Base-by-base conservation (phyloP, 2,797 vertebrate species). In the Cuculus canorus region DNA sequence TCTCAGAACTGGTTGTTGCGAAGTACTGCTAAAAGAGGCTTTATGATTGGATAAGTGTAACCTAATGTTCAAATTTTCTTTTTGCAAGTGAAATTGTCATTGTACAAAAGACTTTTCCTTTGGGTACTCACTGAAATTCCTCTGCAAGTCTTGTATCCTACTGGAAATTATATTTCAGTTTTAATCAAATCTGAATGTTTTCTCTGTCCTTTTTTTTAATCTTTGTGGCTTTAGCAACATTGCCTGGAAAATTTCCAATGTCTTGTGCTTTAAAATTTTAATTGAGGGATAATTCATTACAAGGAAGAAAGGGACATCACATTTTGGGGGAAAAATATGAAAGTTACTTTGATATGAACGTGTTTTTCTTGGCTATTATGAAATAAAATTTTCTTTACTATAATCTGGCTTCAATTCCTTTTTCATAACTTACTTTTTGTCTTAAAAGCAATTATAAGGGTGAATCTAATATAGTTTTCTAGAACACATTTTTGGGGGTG, bases 1-100 rank as follows among this genome's bases (percentile, higher is more conserved):
- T 3, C 0, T 0, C 4, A 1, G 14, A 5, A 2, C 0, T 10
- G 2, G 0, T 0, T 0, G 1, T 0, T 47, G 3, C 0, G 0
- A 3, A 5, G 1, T 7, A 2, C 0, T 8, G 0, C 1, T 6
- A 3, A 15, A 15, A 16, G 0, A 39, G 39, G 0, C 1, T 10
- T 11, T 3, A 1, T 2, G 0, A 2, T 33, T 32, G 2, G 1
- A 3, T 1, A 2, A 5, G 0, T 4, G 1, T 0, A 1, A 3
- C 5, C 1, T 3, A 2, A 6, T 2, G 2, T 10, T 2, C 8
- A 2, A 1, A 0, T 5, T 24, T 6, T 2, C 2, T 3, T 35
- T 1, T 8, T 11, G 5, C 1, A 0, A 0, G 0, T 0, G 1
- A 11, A 6, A 3, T 2, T 1, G 2, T 5, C 0, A 24, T 13